phyloP scores from a whole-genome alignment of 2,888 invertebrate genomes.

The Netelia inedita region DNA sequence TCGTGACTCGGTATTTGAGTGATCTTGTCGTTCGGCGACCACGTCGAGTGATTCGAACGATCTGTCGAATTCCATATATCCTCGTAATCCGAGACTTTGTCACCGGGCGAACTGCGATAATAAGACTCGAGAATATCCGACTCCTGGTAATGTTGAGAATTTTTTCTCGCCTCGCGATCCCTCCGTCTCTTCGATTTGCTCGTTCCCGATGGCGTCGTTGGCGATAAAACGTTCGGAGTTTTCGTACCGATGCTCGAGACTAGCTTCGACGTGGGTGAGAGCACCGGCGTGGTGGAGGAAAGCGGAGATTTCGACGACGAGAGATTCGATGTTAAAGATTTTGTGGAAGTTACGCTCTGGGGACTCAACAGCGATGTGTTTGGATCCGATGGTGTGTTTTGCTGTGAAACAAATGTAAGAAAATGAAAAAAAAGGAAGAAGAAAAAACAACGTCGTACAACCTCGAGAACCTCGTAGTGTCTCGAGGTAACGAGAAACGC shows the following conservation, averaged over 20 bases:
- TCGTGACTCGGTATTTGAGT: conserved; percentile 67
- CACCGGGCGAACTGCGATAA: conserved; percentile 94
- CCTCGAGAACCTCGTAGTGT: not conserved
- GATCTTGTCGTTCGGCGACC: conserved; percentile 81
- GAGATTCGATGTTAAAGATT: conserved; percentile 80
- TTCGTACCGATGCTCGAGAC: conserved; percentile 76
- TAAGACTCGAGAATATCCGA: conserved; percentile 95
- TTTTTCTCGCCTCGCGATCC: conserved; percentile 84
- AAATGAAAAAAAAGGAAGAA: not conserved
- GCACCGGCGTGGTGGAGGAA: conserved; percentile 77
- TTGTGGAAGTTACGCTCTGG: conserved; percentile 81
- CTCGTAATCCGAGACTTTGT: conserved; percentile 97
- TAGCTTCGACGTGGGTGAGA: conserved; percentile 80
- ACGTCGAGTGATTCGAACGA: conserved; percentile 82
- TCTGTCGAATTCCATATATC: conserved; percentile 92
- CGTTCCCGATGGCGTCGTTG: conserved; percentile 83
- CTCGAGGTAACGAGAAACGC: conserved; percentile 1
- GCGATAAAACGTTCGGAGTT: conserved; percentile 80
- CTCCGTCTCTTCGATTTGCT: conserved; percentile 82
- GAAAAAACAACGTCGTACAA: not conserved
- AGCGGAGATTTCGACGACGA: conserved; percentile 69
- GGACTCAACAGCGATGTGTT: conserved; percentile 82
- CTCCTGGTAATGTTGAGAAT: conserved; percentile 87
- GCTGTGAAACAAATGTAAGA: conserved; percentile 64
- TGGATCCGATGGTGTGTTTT: conserved; percentile 82